Evolutionary conservation across 2,888 invertebrate species (phyloP).

Genomic region (Leptinotarsa tumamoca): DNA sequence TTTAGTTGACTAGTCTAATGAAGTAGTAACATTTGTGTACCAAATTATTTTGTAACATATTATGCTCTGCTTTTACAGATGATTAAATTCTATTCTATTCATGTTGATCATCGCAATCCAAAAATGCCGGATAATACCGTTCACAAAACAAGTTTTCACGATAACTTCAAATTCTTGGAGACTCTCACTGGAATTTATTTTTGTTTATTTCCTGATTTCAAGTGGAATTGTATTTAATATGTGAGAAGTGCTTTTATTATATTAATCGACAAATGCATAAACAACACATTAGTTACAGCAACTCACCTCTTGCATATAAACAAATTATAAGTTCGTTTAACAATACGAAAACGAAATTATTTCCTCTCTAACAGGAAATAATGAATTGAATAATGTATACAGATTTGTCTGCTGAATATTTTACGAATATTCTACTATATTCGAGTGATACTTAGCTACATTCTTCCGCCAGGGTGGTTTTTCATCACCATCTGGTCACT

Average conservation of each 20-base stretch:
- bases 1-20: too few species aligned
- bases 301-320: slow-evolving; percentile 14
- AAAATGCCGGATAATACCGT: too few species aligned
- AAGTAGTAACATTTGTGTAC: too few species aligned
- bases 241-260: background rate
- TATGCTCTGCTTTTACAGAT: too few species aligned
- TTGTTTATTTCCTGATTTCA: background rate
- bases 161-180: too few species aligned
- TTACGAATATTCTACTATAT: background rate
- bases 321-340: background rate
- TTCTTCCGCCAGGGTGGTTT: too few species aligned
- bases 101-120: too few species aligned
- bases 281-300: slow-evolving; percentile 27
- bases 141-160: too few species aligned
- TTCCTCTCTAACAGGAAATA: slow-evolving; percentile 10
- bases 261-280: slow-evolving; percentile 2
- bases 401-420: background rate
- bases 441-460: background rate
- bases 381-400: slow-evolving; percentile 8
- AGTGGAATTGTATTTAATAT: background rate
- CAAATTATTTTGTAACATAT: too few species aligned
- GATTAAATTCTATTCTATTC: too few species aligned
- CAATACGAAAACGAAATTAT: slow-evolving; percentile 8
- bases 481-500: too few species aligned
- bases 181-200: background rate